phyloP scores from a whole-genome alignment of 2,888 invertebrate genomes.

The Seladonia tumulorum region DNA sequence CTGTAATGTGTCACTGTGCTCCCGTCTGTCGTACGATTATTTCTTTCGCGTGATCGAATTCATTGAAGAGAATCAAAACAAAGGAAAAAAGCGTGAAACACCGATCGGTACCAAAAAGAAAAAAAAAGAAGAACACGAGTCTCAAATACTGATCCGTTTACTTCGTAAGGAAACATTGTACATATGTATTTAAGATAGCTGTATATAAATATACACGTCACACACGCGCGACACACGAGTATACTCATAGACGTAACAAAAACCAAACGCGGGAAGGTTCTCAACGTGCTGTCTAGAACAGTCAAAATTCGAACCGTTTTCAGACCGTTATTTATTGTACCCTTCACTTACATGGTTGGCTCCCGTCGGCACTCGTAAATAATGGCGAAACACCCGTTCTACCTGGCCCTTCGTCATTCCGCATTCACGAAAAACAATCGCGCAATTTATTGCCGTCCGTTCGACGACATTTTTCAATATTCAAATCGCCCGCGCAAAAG shows the following conservation, averaged over 20 bases:
- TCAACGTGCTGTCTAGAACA: conserved; percentile 47
- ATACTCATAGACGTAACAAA: conserved; percentile 41
- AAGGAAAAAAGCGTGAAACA: conserved; percentile 36
- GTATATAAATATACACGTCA: conserved; percentile 45
- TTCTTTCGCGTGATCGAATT: conserved; percentile 33
- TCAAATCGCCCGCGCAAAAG: background rate
- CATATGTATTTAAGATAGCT: conserved; percentile 70
- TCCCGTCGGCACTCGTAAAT: conserved; percentile 7
- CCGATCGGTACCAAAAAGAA: conserved; percentile 37
- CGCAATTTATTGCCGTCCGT: background rate
- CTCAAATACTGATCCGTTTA: conserved; percentile 63
- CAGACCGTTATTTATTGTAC: conserved; percentile 25
- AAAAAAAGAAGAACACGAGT: conserved; percentile 20
- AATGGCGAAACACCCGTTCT: background rate
- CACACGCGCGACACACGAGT: conserved; percentile 26
- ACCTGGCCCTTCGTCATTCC: background rate
- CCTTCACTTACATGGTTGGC: conserved; percentile 38
- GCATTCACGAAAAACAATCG: background rate
- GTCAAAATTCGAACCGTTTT: conserved; percentile 16
- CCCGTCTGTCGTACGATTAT: conserved; percentile 44
- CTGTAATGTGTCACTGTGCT: conserved; percentile 27
- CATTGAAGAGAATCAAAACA: conserved; percentile 6
- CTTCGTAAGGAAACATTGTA: conserved; percentile 62
- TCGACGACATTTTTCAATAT: background rate
- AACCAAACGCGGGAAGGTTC: conserved; percentile 50